phyloP scores from a whole-genome alignment of 2,797 vertebrate genomes.

The Babyrousa celebensis region DNA sequence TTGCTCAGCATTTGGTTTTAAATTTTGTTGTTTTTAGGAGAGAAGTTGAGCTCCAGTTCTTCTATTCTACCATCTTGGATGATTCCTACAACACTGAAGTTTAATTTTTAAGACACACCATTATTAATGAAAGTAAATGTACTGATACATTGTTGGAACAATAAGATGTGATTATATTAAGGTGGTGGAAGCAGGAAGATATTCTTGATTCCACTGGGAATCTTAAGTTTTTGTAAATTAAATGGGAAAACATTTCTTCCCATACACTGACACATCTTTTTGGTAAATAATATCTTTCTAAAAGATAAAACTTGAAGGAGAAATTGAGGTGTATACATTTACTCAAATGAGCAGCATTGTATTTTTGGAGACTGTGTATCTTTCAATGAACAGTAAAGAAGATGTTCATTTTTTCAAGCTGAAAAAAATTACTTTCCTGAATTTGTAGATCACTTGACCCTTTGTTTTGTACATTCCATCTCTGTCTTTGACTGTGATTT shows the following conservation, averaged over 20 bases:
- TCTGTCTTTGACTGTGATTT: slow-evolving; percentile 88
- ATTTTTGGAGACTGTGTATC: slow-evolving; percentile 93
- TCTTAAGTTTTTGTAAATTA: slow-evolving; percentile 94
- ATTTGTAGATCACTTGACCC: slow-evolving; percentile 91
- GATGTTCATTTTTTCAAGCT: slow-evolving; percentile 92
- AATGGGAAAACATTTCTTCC: slow-evolving; percentile 93
- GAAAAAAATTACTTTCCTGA: slow-evolving; percentile 92
- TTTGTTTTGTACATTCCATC: slow-evolving; percentile 92
- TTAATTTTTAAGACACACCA: slow-evolving; percentile 87
- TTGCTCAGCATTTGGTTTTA: too few relatives aligned
- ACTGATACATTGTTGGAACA: slow-evolving; percentile 77
- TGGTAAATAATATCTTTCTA: slow-evolving; percentile 93
- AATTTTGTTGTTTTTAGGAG: too few relatives aligned
- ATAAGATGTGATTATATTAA: slow-evolving; percentile 92
- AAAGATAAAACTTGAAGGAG: slow-evolving; percentile 91
- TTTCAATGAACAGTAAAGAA: slow-evolving; percentile 90
- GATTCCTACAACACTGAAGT: slow-evolving; percentile 68
- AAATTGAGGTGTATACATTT: slow-evolving; percentile 89
- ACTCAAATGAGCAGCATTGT: slow-evolving; percentile 92
- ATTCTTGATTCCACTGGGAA: slow-evolving; percentile 94
- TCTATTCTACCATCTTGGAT: too few relatives aligned
- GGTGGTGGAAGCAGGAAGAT: slow-evolving; percentile 93
- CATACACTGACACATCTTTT: slow-evolving; percentile 92
- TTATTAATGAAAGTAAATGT: slow-evolving; percentile 91
- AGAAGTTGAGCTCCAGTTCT: too few relatives aligned